Conservation (phyloP, 2,113 vertebrate species). For the Hyla sarda region DNA sequence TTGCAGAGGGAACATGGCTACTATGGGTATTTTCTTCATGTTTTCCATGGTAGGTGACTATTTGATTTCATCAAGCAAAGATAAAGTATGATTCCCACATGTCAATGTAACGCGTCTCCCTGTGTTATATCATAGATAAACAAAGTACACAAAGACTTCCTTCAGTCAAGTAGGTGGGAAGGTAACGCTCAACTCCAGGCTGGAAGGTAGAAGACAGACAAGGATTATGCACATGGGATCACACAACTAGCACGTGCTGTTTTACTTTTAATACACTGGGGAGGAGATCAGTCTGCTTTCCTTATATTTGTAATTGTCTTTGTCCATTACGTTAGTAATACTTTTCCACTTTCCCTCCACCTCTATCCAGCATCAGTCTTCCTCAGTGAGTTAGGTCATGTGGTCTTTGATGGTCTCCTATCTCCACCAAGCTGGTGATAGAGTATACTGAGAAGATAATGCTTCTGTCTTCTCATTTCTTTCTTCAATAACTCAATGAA, state of each 20-base stretch:
- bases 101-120: not conserved
- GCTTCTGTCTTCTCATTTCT: no score
- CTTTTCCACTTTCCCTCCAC: not conserved
- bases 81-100: conserved; percentile 1
- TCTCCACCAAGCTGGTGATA: no score
- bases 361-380: not conserved
- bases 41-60: not conserved
- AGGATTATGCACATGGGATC: not conserved
- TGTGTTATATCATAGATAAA: not conserved
- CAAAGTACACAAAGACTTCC: conserved; percentile 21
- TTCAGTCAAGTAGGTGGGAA: not conserved
- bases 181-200: not conserved
- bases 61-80: not conserved
- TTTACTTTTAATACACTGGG: not conserved
- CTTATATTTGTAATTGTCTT: no score
- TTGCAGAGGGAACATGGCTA: not conserved
- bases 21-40: not conserved
- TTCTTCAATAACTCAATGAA: no score
- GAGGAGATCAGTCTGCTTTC: not conserved
- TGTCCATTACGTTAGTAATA: not conserved
- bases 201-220: not conserved
- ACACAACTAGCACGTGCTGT: not conserved
- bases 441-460: no score
- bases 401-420: not conserved
- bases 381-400: not conserved